Conservation (phyloP, 92 coral and sea anemone genomes). For the Galaxea fascicularis region DNA sequence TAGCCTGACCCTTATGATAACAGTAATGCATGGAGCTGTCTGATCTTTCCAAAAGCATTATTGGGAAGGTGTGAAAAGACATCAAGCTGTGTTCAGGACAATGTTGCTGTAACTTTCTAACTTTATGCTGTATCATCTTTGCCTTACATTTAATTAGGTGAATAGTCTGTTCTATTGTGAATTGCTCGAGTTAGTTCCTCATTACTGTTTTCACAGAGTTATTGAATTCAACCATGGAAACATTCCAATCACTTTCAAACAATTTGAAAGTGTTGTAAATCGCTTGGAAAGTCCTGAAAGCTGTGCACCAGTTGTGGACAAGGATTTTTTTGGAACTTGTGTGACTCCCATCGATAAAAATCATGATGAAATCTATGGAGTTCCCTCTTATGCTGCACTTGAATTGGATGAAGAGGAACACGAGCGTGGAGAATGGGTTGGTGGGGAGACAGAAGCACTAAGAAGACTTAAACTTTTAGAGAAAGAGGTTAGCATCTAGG, state of each 20-base stretch:
- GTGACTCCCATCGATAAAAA: constrained; percentile 79
- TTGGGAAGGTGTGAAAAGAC: too few relatives aligned
- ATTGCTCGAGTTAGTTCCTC: too few relatives aligned
- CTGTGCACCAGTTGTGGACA: constrained; percentile 74
- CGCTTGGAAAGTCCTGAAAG: constrained; percentile 65
- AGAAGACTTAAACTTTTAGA: constrained; percentile 50
- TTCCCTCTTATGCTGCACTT: constrained; percentile 74
- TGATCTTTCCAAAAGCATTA: too few relatives aligned
- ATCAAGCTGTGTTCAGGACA: too few relatives aligned
- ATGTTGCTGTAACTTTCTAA: too few relatives aligned
- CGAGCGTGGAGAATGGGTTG: constrained; percentile 58
- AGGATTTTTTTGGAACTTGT: constrained; percentile 72
- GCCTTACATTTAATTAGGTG: too few relatives aligned
- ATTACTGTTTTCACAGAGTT: constrained; percentile 39
- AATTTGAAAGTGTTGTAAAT: constrained; percentile 66
- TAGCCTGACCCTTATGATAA: too few relatives aligned
- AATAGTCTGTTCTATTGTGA: too few relatives aligned
- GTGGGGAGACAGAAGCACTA: constrained; percentile 92
- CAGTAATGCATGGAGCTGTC: too few relatives aligned
- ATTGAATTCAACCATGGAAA: constrained; percentile 68
- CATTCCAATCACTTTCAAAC: constrained; percentile 73
- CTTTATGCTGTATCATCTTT: too few relatives aligned
- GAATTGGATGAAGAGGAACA: constrained; percentile 49
- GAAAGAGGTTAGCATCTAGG: constrained; percentile 51
- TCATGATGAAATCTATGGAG: constrained; percentile 59